Base-by-base conservation (phyloP, 2,797 vertebrate species). In the Chlorospingus semifuscus region DNA sequence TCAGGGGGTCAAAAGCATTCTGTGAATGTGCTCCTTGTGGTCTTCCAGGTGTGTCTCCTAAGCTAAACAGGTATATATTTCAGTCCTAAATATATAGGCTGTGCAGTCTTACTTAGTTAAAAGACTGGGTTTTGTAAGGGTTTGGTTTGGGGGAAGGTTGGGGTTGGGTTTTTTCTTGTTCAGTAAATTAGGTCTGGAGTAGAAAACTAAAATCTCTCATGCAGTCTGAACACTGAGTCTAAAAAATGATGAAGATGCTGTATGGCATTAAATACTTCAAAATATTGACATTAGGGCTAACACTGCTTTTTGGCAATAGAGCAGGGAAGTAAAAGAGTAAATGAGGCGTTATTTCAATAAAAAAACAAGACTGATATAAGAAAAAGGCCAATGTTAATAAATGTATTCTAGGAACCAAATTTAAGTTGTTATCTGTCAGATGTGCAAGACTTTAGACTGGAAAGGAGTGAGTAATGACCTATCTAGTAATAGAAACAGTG, bases 81-180 rank as follows among this genome's bases (percentile, higher is more conserved):
- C 21, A 27, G 15, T 56, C 52, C 32, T 83, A 41, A 70, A 94
- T 91, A 44, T 90, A 94, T 42, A 47, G 39, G 84, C 75, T 96
- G 76, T 98, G 97, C 96, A 91, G 82, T 66, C 60, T 65, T 42
- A 47, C 60, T 69, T 39, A 52, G 21, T 44, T 87, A 76, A 68
- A 83, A 83, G 3, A 39, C 11, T 55, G 13, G 0, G 29, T 80
- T 24, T 44, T 65, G 13, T 83, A 52, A 39, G 7, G 30, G 6
- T 10, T 77, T 83, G 9, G 4, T 21, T 23, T 23, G 29, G 3
- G 17, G 15, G 12, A 42, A 42, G 29, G n/a, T 44, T 69, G 32
- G 8, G 1, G 14, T n/a, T 55, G 29, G 6, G 18, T 44, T 36
- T 32, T 49, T 26, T 14, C 18, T 66, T 19, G 6, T 57, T 41